Evolutionary conservation across 35 echinoderm and acorn worm species (phyloP), one percentile per base, ranked within the genome.

Genomic region (Heliocidaris tuberculata): DNA sequence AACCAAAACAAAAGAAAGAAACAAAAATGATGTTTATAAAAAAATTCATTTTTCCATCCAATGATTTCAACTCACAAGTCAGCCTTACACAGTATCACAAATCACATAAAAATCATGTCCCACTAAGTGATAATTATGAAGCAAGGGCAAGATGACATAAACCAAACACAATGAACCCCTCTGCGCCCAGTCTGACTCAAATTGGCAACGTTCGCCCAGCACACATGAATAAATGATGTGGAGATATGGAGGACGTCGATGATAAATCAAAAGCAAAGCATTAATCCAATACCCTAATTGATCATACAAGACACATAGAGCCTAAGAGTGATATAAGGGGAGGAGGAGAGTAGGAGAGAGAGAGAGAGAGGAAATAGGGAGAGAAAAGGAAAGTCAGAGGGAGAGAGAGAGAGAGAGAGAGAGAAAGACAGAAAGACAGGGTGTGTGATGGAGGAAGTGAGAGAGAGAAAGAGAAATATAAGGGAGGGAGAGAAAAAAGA

Each of bases 221-320:
- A 70, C 60, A 70, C 60, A 70, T 70, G 60, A 70, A 70, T 70
- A 70, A 70, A 70, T 70, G 60, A 70, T 70, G 60, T 70, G 60
- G 60, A 70, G 4, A 70, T 27, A 70, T 70, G 60, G 60, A 70
- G 60, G 60, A 70, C 24, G 60, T 27, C 6, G 60, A 2, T 0
- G 21, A 70, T 70, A 70, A 70, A 70, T 70, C 60, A 27, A 17
- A 24, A 24, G 60, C 60, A 70, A 70, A 70, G 60, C 60, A 70
- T 70, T 70, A 70, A 70, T 70, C 60, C 17, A 24, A 70, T 70
- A 70, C 17, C 60, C 60, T 70, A 70, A 70, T 70, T 70, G 60
- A 70, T 70, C 60, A 70, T 70, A 4, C 17, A 16, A 70, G 60
- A 70, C 12, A 13, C 50, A 52, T 52, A 8, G 50, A 52, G 8